Base-by-base conservation (phyloP, 2,797 vertebrate species). In the Discoglossus pictus region DNA sequence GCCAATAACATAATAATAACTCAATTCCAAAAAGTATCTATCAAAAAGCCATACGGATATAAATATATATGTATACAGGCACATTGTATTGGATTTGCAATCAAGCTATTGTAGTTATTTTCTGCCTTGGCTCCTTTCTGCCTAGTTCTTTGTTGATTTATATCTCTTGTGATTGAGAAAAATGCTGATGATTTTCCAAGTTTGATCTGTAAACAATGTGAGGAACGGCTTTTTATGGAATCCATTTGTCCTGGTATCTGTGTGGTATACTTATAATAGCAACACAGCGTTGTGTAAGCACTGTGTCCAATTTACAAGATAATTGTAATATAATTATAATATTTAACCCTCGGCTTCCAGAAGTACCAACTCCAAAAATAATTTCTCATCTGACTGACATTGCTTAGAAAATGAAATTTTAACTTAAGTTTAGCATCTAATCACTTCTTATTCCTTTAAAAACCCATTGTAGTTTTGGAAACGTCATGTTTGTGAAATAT, bases 71-170 rank as follows among this genome's bases (percentile, higher is more conserved):
- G 8, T 31, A 31, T 31, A 31, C 8, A 31, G 4, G 8, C 8
- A 31, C 8, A 31, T 31, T 4, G 8, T 31, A 31, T 31, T 31
- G 27, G n/a, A 31, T 55, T 34, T 15, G 52, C 59, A 63, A 56
- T 69, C 31, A 48, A 67, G 40, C 60, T 21, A 61, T 63, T 63
- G 35, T 48, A 48, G 27, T 61, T 70, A 63, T 70, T 70, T 70
- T 63, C 43, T 35, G 35, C 59, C 15, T 17, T 53, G 50, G 34
- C 18, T n/a, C 8, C 17, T 25, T 3, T 13, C 46, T 1, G 21
- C n/a, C 11, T 2, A 7, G 2, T 6, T 25, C 23, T 27, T 51
- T 50, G 23, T 35, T 18, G 35, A 3, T 9, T n/a, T 23, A 40
- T 24, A 40, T 60, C 46, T 53, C n/a, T 15, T 13, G 18, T 36